Evolutionary conservation across 2,113 vertebrate species (phyloP).

Genomic region (Menidia beryllina): DNA sequence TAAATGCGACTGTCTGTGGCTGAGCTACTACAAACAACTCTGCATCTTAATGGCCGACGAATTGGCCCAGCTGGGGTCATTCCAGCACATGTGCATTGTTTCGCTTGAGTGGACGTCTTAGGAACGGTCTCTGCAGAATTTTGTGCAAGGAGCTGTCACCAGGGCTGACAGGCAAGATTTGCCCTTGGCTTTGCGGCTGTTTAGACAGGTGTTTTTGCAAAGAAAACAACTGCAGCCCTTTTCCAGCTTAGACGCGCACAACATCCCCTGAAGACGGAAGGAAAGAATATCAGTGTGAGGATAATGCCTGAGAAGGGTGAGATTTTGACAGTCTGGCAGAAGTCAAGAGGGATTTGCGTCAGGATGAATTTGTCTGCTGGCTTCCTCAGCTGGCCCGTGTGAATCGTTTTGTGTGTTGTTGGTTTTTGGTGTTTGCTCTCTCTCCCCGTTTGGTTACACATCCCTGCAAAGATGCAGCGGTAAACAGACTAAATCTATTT

Average conservation of each 20-base stretch:
- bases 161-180: constrained; percentile 76
- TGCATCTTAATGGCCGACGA: constrained; percentile 17
- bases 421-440: constrained; percentile 50
- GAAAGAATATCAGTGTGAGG: constrained; percentile 68
- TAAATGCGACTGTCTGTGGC: constrained; percentile 6
- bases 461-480: constrained; percentile 21
- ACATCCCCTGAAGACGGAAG: constrained; percentile 62
- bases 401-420: constrained; percentile 55
- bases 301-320: constrained; percentile 59
- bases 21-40: constrained; percentile 32
- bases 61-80: constrained; percentile 66
- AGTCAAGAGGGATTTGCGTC: constrained; percentile 62
- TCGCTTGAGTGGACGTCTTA: constrained; percentile 71
- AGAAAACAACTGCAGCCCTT: constrained; percentile 77
- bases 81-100: constrained; percentile 71
- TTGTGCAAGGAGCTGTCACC: constrained; percentile 77
- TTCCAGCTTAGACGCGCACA: constrained; percentile 71
- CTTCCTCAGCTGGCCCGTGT: constrained; percentile 33
- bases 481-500: constrained; percentile 48
- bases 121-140: constrained; percentile 70
- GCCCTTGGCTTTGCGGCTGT: constrained; percentile 81
- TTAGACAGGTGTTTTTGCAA: constrained; percentile 86
- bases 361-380: constrained; percentile 63
- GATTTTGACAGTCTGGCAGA: constrained; percentile 68
- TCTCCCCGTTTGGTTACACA: constrained; percentile 41